A percentile compares a stretch with the other conserved stretches of the same genome.
Evolutionary conservation across 2,113 vertebrate species (phyloP).

Genomic region (Vulpes lagopus): DNA sequence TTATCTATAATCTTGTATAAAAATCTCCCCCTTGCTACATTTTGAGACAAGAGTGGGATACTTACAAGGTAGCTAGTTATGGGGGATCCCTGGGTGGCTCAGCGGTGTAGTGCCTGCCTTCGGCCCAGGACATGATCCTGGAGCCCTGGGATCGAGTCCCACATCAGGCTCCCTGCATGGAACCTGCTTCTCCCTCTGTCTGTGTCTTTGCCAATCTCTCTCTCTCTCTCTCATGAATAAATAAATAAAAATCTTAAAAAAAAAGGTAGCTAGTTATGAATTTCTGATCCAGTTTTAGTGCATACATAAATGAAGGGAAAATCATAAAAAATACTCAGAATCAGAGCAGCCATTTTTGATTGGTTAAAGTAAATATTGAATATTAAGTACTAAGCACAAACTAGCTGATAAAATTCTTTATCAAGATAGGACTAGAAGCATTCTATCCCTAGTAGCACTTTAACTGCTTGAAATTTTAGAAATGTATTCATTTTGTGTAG

Average conservation of each 20-base stretch:
- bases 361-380: background rate
- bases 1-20: background rate
- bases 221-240: too few relatives aligned
- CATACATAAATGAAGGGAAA: background rate
- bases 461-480: constrained; percentile 4
- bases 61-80: background rate
- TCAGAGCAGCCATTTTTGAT: background rate
- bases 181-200: too few relatives aligned
- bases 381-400: background rate
- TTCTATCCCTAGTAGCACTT: background rate
- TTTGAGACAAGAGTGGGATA: background rate
- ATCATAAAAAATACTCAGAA: background rate
- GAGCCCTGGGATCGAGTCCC: too few relatives aligned
- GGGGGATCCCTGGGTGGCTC: background rate
- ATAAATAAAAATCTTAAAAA: too few relatives aligned
- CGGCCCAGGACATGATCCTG: too few relatives aligned
- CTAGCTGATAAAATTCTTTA: background rate
- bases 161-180: too few relatives aligned
- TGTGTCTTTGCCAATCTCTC: too few relatives aligned
- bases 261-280: background rate
- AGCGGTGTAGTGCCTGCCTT: too few relatives aligned
- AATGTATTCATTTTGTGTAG: background rate
- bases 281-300: background rate
- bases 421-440: background rate
- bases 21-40: background rate